Evolutionary conservation across 2,888 invertebrate genomes (phyloP), one percentile per base, ranked within the genome.

Genomic region (Ashinkailepas kermadecensis): DNA sequence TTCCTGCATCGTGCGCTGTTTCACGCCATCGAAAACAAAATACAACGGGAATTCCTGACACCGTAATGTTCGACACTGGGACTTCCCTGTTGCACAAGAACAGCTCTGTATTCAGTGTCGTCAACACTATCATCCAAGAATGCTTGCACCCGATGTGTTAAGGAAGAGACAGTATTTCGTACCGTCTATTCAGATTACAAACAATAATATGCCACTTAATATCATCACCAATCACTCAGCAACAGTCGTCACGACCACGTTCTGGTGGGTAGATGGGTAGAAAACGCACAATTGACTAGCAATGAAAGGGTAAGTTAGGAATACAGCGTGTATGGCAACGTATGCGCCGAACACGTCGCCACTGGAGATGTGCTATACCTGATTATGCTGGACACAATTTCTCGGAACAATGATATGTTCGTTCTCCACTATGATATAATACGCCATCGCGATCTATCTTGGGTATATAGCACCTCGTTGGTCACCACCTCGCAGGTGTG

Each of bases 151-250:
- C 39, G 39, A 39, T 39, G 39, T 4, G 39, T 39, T 39, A 39
- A 39, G 4, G 39, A 39, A 39, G 39, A 39, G 4, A 39, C 54
- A 54, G 54, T 74, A 74, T 74, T 74, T 74, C 21, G 25, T 25
- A 74, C 74, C 18, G 54, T 74, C 39, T 74, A 74, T 74, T 74
- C 54, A 74, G 74, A 74, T 67, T 74, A 74, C 74, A 74, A 74
- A 74, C 74, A 74, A 54, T 74, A 74, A 74, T 54, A 74, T 74
- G 18, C 74, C 74, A 74, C 21, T 10, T 74, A 74, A 74, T 74
- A 74, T 74, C 74, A 54, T 39, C 65, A 25, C 54, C 74, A 25
- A 74, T 54, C 54, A 74, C 74, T 54, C 25, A 12, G 74, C 74
- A 18, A 54, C 54, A 18, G 74, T 9, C 18, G n/a, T 25, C 67